phyloP scores from a whole-genome alignment of 2,113 vertebrate species.

The Ochotona princeps region DNA sequence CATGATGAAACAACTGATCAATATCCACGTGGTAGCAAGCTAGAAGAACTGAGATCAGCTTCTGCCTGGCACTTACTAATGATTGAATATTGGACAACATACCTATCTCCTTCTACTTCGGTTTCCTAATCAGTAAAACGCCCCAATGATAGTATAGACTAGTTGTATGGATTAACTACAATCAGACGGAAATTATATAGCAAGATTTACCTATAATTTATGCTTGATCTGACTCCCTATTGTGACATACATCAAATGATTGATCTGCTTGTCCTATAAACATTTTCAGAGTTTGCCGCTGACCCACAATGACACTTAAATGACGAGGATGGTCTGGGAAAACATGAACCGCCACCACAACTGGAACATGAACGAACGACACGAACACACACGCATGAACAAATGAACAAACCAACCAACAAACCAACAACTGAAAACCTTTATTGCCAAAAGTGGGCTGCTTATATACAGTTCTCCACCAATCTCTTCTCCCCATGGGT shows the following conservation, averaged over 20 bases:
- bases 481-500: too few species aligned
- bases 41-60: not conserved
- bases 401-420: too few species aligned
- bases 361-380: too few species aligned
- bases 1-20: not conserved
- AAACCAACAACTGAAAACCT: too few species aligned
- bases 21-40: not conserved
- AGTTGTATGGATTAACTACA: not conserved
- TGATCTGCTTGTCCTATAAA: not conserved
- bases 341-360: too few species aligned
- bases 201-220: not conserved
- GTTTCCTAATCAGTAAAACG: constrained; percentile 16
- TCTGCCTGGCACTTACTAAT: not conserved
- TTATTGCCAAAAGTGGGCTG: too few species aligned
- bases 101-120: not conserved
- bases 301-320: too few species aligned
- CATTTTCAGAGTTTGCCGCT: not conserved
- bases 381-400: too few species aligned
- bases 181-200: not conserved
- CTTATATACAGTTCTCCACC: too few species aligned
- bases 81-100: not conserved
- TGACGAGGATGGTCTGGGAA: too few species aligned
- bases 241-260: not conserved
- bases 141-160: not conserved
- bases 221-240: not conserved